phyloP scores from a whole-genome alignment of 2,888 invertebrate genomes.

The Ctenicera cuprea region DNA sequence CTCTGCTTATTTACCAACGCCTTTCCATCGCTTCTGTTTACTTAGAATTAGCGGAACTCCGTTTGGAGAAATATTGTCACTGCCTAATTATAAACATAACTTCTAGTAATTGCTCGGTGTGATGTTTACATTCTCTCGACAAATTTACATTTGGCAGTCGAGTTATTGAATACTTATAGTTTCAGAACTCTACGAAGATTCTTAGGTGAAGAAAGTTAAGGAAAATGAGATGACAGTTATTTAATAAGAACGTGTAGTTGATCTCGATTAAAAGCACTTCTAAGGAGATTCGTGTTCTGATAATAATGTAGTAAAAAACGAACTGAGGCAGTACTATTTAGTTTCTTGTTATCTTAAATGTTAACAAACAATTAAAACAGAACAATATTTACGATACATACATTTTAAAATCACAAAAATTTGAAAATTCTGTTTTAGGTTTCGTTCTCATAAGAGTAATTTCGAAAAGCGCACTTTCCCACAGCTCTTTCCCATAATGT shows the following conservation, averaged over 20 bases:
- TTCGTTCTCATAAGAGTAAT: too few species aligned
- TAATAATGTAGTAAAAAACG: too few species aligned
- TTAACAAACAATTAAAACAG: too few species aligned
- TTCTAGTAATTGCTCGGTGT: conserved; percentile 70
- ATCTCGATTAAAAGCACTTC: too few species aligned
- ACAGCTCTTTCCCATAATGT: too few species aligned
- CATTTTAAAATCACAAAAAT: too few species aligned
- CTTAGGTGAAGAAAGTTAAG: conserved; percentile 9
- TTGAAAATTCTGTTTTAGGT: too few species aligned
- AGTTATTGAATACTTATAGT: conserved; percentile 67
- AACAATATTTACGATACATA: too few species aligned
- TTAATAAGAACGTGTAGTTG: background rate
- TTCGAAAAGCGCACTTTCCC: too few species aligned
- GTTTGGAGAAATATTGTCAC: conserved; percentile 71
- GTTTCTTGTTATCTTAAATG: too few species aligned
- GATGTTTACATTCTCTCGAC: conserved; percentile 69
- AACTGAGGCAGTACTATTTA: too few species aligned
- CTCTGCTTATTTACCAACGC: conserved; percentile 63
- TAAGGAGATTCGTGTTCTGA: too few species aligned
- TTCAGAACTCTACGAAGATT: conserved; percentile 5
- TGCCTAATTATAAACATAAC: conserved; percentile 72
- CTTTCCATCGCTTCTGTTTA: conserved; percentile 66
- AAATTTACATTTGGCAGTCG: conserved; percentile 70
- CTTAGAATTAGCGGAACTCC: conserved; percentile 71
- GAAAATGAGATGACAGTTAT: background rate